Conservation (phyloP, 2,113 vertebrate genomes). For the Motacilla alba region DNA sequence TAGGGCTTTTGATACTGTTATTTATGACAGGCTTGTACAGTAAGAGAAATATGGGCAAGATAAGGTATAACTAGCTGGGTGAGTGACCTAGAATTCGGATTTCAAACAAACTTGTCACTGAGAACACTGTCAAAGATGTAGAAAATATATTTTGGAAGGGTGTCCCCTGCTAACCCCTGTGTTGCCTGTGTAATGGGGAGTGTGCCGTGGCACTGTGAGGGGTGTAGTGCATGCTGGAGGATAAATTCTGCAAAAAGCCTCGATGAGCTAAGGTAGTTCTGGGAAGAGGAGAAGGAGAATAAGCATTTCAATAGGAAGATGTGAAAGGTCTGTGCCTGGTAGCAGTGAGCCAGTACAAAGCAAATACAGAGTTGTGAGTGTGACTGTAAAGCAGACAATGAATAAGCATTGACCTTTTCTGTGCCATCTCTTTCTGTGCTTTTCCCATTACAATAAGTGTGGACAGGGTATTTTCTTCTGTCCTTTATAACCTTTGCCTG, state of each 20-base stretch:
- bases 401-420: not conserved
- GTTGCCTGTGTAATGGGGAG: not conserved
- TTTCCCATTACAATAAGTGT: not conserved
- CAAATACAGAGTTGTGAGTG: not conserved
- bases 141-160: not conserved
- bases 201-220: not conserved
- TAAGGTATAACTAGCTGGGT: not conserved
- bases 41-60: not conserved
- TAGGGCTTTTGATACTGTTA: not conserved
- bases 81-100: not conserved
- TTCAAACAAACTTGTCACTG: not conserved
- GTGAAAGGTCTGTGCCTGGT: not conserved
- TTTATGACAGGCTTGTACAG: not conserved
- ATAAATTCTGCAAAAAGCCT: not conserved
- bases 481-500: not conserved
- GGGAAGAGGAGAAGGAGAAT: not conserved
- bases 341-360: not conserved
- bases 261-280: not conserved
- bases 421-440: not conserved
- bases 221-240: not conserved
- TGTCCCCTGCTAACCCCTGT: rapidly evolving
- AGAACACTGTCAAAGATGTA: not conserved
- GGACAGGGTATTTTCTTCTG: not conserved
- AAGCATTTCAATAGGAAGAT: not conserved
- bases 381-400: not conserved